Percentiles rank a stretch among this genome's conserved stretches.
Evolutionary conservation across 1,140 invertebrate genomes (phyloP).

Genomic region (Phenacoccus solenopsis): DNA sequence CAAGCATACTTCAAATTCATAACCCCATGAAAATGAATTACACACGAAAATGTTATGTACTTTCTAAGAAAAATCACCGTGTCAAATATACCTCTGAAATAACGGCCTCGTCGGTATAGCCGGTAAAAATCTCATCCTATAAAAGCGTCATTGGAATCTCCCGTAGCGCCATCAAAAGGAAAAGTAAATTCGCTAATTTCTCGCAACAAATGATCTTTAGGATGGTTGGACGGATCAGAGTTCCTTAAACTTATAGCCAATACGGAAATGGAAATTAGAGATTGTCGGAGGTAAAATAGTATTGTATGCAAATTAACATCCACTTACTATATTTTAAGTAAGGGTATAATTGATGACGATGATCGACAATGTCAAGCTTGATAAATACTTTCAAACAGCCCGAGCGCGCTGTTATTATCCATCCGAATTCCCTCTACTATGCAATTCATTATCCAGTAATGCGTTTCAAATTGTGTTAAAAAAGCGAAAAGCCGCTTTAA

Average conservation of each 20-base stretch:
- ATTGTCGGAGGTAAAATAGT: neutral
- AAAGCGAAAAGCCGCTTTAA: neutral
- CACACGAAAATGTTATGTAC: too few relatives aligned
- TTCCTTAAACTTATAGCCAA: neutral
- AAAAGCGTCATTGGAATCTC: too few relatives aligned
- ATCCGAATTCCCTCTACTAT: neutral
- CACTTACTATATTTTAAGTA: neutral
- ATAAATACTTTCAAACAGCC: neutral
- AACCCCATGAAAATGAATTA: too few relatives aligned
- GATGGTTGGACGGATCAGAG: too few relatives aligned
- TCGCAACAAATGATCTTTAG: too few relatives aligned
- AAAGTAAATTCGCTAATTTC: too few relatives aligned
- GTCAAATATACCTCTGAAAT: too few relatives aligned
- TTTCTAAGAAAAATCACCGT: too few relatives aligned
- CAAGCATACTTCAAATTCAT: too few relatives aligned
- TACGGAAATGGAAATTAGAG: neutral
- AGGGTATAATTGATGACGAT: neutral
- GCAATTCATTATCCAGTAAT: neutral
- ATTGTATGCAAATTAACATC: conserved; percentile 2
- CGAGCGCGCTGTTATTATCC: neutral
- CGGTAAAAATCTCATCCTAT: too few relatives aligned
- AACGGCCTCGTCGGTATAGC: too few relatives aligned
- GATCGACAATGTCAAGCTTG: conserved; percentile 1
- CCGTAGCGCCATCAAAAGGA: too few relatives aligned
- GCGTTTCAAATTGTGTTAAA: conserved; percentile 1